A percentile compares a stretch with the other conserved stretches of the same genome.
These are phyloP conservation scores for Drosophila chauvacae DNA, from an alignment of 1,140 invertebrate species.

Conservation along the genomic window DNA sequence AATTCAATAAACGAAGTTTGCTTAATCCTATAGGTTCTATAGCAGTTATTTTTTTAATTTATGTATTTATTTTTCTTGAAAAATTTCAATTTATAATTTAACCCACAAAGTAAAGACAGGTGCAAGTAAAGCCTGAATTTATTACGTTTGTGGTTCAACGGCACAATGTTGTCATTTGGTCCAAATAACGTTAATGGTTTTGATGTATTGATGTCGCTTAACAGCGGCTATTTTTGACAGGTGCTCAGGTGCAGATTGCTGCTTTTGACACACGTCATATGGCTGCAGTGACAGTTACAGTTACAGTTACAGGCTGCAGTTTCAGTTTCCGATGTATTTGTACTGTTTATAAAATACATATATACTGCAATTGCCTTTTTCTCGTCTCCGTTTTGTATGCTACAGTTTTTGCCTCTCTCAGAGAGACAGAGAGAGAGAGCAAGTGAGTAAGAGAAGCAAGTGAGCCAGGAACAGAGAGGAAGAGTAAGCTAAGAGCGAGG, in stretches of 20 bases:
- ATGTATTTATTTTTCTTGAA: neutral
- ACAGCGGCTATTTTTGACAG: slow-evolving; percentile 29
- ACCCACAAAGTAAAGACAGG: neutral
- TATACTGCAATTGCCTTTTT: slow-evolving; percentile 24
- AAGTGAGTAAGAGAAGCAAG: neutral
- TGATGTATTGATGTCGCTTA: slow-evolving; percentile 9
- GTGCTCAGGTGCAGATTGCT: slow-evolving; percentile 23
- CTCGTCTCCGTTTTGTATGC: slow-evolving; percentile 53
- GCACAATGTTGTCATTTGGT: neutral
- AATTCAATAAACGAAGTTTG: too few species aligned
- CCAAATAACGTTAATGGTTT: neutral
- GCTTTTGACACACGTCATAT: slow-evolving; percentile 42
- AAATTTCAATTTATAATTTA: neutral
- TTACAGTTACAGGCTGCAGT: slow-evolving; percentile 13
- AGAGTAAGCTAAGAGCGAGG: slow-evolving; percentile 3
- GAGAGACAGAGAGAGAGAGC: neutral
- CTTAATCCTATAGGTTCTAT: too few species aligned
- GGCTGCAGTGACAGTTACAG: slow-evolving; percentile 18
- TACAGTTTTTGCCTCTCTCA: slow-evolving; percentile 31
- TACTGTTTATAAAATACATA: slow-evolving; percentile 4
- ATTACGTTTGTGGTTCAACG: neutral
- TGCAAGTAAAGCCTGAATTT: neutral
- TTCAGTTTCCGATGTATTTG: slow-evolving; percentile 17
- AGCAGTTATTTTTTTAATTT: too few species aligned
- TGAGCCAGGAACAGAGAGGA: neutral